A percentile compares a stretch with the other conserved stretches of the same genome.
phyloP scores from a whole-genome alignment of 1,140 invertebrate species.

The Penaeus japonicus region DNA sequence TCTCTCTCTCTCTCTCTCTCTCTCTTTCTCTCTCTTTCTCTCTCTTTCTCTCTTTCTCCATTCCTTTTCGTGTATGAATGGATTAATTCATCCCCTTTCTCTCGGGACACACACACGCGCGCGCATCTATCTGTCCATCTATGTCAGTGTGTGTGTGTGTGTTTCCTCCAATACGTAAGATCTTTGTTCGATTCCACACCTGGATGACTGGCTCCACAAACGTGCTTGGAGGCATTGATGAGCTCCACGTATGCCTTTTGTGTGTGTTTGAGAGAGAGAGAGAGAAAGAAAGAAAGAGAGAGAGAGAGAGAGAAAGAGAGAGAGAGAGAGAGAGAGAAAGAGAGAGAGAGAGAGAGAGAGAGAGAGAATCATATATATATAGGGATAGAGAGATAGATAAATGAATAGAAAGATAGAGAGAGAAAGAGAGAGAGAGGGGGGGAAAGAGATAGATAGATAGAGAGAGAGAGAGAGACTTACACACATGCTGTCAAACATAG shows the following conservation, averaged over 20 bases:
- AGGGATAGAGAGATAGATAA: background rate
- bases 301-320: background rate
- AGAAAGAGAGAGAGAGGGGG: background rate
- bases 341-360: slow-evolving; percentile 18
- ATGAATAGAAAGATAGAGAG: background rate
- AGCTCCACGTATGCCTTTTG: no score
- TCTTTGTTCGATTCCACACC: no score
- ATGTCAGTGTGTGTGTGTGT: no score
- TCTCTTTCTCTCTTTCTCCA: background rate
- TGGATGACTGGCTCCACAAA: no score
- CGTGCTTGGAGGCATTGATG: no score
- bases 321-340: background rate
- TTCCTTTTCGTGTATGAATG: no score
- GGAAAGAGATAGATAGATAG: background rate
- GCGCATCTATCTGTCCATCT: no score
- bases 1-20: background rate
- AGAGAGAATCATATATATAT: background rate
- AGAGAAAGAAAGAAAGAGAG: background rate
- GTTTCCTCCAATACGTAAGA: no score
- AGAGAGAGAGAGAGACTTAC: no score
- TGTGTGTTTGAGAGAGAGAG: background rate
- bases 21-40: background rate
- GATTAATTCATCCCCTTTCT: no score
- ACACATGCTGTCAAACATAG: background rate
- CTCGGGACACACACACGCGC: no score